These are phyloP conservation scores for Lumbricus terrestris DNA, from an alignment of 2,888 invertebrate genomes.

Conservation along the genomic window DNA sequence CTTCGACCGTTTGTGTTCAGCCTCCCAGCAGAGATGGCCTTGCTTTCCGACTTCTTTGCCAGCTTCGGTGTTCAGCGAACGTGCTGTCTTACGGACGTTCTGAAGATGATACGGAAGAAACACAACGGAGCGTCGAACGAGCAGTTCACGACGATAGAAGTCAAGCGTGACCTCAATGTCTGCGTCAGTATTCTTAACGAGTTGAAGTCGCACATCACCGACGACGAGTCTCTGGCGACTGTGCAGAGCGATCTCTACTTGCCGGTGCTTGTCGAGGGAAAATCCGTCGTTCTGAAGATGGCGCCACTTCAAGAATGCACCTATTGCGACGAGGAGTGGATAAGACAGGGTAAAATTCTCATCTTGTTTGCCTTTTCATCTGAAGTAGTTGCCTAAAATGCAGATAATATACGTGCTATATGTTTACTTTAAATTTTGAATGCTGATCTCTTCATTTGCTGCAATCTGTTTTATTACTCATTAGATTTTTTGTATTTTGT, in stretches of 20 bases:
- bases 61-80: slow-evolving; percentile 28
- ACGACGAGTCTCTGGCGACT: slow-evolving; percentile 17
- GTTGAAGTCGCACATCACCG: slow-evolving; percentile 34
- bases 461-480: not conserved
- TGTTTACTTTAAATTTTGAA: not conserved
- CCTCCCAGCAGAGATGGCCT: slow-evolving; percentile 38
- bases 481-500: not conserved
- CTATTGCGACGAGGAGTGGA: slow-evolving; percentile 43
- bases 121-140: slow-evolving; percentile 20
- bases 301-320: slow-evolving; percentile 41
- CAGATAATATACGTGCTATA: not conserved
- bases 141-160: slow-evolving; percentile 24
- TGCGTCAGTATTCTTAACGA: slow-evolving; percentile 42
- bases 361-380: not conserved
- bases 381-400: not conserved
- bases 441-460: not conserved
- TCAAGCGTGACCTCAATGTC: slow-evolving; percentile 39
- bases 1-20: slow-evolving; percentile 41
- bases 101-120: slow-evolving; percentile 34
- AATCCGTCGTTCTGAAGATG: slow-evolving; percentile 26
- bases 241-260: slow-evolving; percentile 33
- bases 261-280: slow-evolving; percentile 31
- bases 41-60: slow-evolving; percentile 32
- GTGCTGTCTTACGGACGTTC: slow-evolving; percentile 35
- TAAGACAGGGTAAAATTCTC: slow-evolving; percentile 33